These are phyloP conservation scores for Anthoscopus minutus DNA, from an alignment of 2,113 vertebrate species.

Conservation along the genomic window DNA sequence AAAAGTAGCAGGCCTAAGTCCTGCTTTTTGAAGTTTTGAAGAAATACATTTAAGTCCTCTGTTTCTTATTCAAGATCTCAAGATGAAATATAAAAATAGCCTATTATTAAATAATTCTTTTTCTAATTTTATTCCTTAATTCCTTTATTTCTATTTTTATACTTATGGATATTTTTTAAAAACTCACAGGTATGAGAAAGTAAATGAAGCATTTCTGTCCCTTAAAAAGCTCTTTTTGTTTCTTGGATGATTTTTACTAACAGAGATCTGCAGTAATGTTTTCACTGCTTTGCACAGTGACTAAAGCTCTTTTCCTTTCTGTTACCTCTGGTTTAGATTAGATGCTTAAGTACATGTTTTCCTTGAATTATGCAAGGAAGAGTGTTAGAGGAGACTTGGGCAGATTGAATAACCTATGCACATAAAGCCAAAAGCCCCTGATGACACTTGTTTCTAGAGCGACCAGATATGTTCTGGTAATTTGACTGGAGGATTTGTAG, in stretches of 20 bases:
- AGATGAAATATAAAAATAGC: background rate
- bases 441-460: background rate
- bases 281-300: background rate
- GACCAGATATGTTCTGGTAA: background rate
- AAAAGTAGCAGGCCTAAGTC: background rate
- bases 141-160: background rate
- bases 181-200: background rate
- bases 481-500: background rate
- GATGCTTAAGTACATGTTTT: background rate
- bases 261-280: background rate
- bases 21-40: background rate
- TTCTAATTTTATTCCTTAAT: too few species aligned
- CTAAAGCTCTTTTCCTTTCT: background rate
- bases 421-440: background rate
- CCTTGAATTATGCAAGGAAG: background rate
- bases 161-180: background rate
- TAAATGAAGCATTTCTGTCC: background rate
- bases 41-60: background rate
- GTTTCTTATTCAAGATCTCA: background rate
- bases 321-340: background rate
- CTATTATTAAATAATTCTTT: background rate
- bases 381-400: background rate
- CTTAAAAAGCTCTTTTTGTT: background rate
- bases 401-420: background rate
- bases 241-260: background rate